Evolutionary conservation across 2,888 invertebrate species (phyloP).

Genomic region (Eurois occulta): DNA sequence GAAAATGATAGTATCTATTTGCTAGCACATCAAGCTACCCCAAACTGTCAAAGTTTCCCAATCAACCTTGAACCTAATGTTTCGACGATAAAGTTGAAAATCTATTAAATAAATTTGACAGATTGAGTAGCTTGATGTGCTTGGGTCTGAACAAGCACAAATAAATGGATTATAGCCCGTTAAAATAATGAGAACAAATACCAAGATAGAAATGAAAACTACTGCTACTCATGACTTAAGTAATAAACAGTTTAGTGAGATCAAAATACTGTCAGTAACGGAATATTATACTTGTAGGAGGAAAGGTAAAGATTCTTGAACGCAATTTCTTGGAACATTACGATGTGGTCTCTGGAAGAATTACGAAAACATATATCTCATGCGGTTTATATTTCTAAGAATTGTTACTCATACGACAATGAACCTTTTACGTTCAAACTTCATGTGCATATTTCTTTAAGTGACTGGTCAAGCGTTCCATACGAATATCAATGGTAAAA

Average conservation of each 20-base stretch:
- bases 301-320: conserved; percentile 85
- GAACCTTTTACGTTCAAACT: background rate
- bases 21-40: too few species aligned
- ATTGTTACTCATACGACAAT: background rate
- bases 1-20: background rate
- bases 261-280: conserved; percentile 42
- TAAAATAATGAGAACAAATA: conserved; percentile 2
- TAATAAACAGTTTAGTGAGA: conserved; percentile 25
- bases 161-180: conserved; percentile 3
- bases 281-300: conserved; percentile 80
- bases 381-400: background rate
- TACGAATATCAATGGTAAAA: background rate
- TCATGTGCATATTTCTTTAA: background rate
- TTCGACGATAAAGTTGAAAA: too few species aligned
- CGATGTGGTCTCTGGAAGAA: conserved; percentile 79
- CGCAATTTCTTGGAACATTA: conserved; percentile 80
- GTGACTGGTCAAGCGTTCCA: background rate
- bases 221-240: conserved; percentile 1
- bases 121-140: too few species aligned
- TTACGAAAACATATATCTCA: conserved; percentile 6
- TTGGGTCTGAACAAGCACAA: background rate
- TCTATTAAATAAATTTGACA: too few species aligned
- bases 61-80: too few species aligned
- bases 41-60: too few species aligned
- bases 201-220: background rate